Evolutionary conservation across 1,140 invertebrate species (phyloP).

Genomic region (Antheraea mylitta): DNA sequence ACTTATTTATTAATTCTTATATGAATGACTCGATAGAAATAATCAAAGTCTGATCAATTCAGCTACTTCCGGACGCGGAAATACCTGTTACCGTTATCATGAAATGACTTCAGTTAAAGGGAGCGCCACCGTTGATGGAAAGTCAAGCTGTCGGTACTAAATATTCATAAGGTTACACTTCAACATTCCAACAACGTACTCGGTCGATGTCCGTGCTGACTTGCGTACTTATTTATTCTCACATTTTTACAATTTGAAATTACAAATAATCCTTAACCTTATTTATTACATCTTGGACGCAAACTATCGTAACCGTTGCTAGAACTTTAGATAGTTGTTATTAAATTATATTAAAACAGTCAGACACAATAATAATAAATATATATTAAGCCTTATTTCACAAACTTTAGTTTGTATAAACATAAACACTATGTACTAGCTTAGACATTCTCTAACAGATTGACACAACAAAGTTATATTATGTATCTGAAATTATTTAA

Average conservation of each 20-base stretch:
- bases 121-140: slow-evolving; percentile 47
- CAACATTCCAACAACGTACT: slow-evolving; percentile 50
- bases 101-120: slow-evolving; percentile 30
- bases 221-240: slow-evolving; percentile 23
- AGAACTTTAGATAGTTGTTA: too few relatives aligned
- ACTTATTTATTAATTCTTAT: not conserved
- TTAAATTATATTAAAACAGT: not conserved
- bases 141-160: slow-evolving; percentile 37
- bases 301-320: not conserved
- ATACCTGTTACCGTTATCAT: slow-evolving; percentile 38
- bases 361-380: not conserved
- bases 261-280: slow-evolving; percentile 6
- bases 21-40: not conserved
- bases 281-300: not conserved
- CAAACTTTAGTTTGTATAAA: too few relatives aligned
- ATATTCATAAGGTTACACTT: slow-evolving; percentile 61
- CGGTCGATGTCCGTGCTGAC: slow-evolving; percentile 47
- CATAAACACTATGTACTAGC: too few relatives aligned
- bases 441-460: too few relatives aligned
- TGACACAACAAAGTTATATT: too few relatives aligned
- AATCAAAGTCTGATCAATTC: not conserved
- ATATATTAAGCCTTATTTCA: not conserved
- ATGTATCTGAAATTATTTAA: too few relatives aligned
- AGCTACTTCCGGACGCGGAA: slow-evolving; percentile 28
- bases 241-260: slow-evolving; percentile 18